Evolutionary conservation across 2,888 invertebrate species (phyloP).

Genomic region (Cephus sareptanus): DNA sequence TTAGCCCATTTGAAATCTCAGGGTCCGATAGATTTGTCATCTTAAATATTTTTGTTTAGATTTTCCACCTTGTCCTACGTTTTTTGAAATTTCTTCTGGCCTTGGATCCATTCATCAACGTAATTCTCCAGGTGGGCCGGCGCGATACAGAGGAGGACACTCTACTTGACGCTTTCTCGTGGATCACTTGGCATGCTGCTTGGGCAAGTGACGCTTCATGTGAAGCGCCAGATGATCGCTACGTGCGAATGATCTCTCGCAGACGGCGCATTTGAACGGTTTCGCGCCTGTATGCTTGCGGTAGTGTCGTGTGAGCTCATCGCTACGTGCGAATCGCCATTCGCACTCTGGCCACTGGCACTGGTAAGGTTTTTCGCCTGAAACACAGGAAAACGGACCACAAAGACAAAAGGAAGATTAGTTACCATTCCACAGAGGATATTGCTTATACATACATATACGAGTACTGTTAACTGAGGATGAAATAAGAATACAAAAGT

Average conservation of each 20-base stretch:
- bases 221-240: conserved; percentile 96
- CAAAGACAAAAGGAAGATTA: not conserved
- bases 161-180: conserved; percentile 5
- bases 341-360: conserved; percentile 99
- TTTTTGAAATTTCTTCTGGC: not conserved
- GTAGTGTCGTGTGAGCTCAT: conserved; percentile 96
- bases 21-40: not conserved
- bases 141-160: not conserved
- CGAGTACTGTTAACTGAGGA: not conserved
- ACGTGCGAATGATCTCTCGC: conserved; percentile 93
- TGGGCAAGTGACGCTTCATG: conserved; percentile 96
- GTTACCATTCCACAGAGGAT: not conserved
- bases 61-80: not conserved
- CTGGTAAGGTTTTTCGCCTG: conserved; percentile 97
- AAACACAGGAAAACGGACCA: conserved; percentile 46
- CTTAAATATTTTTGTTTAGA: not conserved
- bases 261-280: conserved; percentile 95
- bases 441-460: not conserved
- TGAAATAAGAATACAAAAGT: not conserved
- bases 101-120: not conserved
- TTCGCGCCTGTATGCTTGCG: conserved; percentile 97
- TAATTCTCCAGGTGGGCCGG: not conserved
- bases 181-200: conserved; percentile 78
- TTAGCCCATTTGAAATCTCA: not conserved
- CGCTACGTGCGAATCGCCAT: conserved; percentile 96